phyloP scores from a whole-genome alignment of 2,888 invertebrate species.

The Carcina quercana region DNA sequence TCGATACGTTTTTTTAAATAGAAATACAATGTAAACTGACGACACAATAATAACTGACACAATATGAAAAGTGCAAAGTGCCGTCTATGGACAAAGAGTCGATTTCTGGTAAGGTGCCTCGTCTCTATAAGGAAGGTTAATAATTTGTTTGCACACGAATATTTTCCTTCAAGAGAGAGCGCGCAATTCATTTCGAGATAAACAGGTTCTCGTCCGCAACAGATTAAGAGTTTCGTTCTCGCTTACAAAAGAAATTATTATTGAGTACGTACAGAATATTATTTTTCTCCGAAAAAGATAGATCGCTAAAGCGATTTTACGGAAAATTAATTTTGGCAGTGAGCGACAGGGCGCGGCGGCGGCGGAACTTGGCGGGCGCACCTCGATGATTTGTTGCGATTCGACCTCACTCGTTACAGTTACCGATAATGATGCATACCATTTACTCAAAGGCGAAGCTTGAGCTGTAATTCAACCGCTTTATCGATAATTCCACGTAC shows the following conservation, averaged over 20 bases:
- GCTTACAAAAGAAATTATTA: conserved; percentile 47
- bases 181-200: conserved; percentile 45
- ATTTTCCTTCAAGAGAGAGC: conserved; percentile 40
- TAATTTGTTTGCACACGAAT: conserved; percentile 56
- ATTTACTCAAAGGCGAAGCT: conserved; percentile 52
- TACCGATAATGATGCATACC: conserved; percentile 58
- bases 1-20: too few species aligned
- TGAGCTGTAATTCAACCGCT: conserved; percentile 43
- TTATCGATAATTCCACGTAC: conserved; percentile 44
- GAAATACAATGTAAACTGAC: too few species aligned
- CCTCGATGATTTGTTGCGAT: conserved; percentile 58
- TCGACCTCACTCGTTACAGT: conserved; percentile 48
- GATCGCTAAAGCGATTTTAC: conserved; percentile 67
- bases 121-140: conserved; percentile 50
- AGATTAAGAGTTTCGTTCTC: conserved; percentile 48
- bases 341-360: conserved; percentile 54
- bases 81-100: conserved; percentile 34
- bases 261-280: conserved; percentile 48
- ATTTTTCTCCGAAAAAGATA: conserved; percentile 65
- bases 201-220: conserved; percentile 38
- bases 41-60: conserved; percentile 32
- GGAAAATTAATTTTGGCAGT: conserved; percentile 68
- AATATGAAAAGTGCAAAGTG: conserved; percentile 37
- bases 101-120: conserved; percentile 39
- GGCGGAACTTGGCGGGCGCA: conserved; percentile 24